Conservation (phyloP, 2,113 vertebrate species). For the Equus quagga region DNA sequence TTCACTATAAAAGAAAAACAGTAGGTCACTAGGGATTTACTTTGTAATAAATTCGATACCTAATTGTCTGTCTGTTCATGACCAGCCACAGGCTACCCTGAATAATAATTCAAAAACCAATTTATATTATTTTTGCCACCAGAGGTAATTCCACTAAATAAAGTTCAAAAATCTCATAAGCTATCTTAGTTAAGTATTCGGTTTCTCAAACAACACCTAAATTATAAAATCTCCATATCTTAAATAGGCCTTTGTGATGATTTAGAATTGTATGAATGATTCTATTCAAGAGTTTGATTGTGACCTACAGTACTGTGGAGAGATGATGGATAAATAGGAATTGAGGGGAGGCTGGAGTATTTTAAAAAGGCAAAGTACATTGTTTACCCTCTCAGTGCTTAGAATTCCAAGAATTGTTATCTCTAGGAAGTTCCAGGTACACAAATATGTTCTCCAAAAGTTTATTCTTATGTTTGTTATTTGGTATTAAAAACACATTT, state of each 20-base stretch:
- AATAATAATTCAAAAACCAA: slow-evolving; percentile 81
- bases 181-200: slow-evolving; percentile 67
- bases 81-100: slow-evolving; percentile 60
- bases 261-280: slow-evolving; percentile 62
- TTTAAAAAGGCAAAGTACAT: slow-evolving; percentile 56
- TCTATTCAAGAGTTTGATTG: slow-evolving; percentile 43
- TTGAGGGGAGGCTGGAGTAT: neutral
- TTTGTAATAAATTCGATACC: slow-evolving; percentile 59
- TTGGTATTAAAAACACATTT: slow-evolving; percentile 12
- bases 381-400: neutral
- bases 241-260: slow-evolving; percentile 65
- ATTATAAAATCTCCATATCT: slow-evolving; percentile 76
- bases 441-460: slow-evolving; percentile 35
- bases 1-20: slow-evolving; percentile 72
- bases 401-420: neutral
- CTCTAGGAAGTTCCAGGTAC: neutral
- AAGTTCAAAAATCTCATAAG: slow-evolving; percentile 77
- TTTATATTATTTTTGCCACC: slow-evolving; percentile 75
- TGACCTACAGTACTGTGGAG: slow-evolving; percentile 57
- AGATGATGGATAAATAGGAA: slow-evolving; percentile 37
- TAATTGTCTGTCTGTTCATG: slow-evolving; percentile 62
- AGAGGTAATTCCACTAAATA: slow-evolving; percentile 77
- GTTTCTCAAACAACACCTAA: slow-evolving; percentile 74
- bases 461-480: slow-evolving; percentile 25
- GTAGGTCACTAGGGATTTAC: slow-evolving; percentile 43